Evolutionary conservation across 2,888 invertebrate species (phyloP), one percentile per base, ranked within the genome.

Genomic region (Xylota sylvarum): DNA sequence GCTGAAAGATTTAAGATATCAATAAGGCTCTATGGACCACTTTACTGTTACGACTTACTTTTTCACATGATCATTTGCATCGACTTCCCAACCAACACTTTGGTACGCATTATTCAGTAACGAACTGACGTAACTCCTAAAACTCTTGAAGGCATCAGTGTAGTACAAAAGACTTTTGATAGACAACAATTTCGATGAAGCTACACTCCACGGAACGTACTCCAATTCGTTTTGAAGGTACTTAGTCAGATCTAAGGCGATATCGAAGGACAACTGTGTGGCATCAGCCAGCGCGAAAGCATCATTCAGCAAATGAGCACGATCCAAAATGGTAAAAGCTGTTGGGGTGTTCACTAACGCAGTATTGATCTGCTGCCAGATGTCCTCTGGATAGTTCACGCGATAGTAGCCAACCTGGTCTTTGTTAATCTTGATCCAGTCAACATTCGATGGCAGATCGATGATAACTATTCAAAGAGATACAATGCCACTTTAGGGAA

Each of bases 341-440:
- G 87, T 88, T 2, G 89, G 90, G 0, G 88, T 89, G 0, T 60
- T 76, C 5, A 89, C 88, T 0, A 95, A 90, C 3, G 93, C 91
- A 0, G 91, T 89, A 7, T 81, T 89, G 9, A 93, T 79, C 3
- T 88, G 88, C 23, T 92, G 88, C 98, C 98, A 98, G 89, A 95
- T 94, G 0, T 93, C 92, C 2, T 91, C 88, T 0, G 95, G 94
- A 90, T 98, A 98, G 90, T 97, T 97, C 0, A 98, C 97, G 77
- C 97, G 94, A 92, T 97, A 98, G 92, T 96, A 98, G 0, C 98
- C 98, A 10, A 96, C 94, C 94, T 98, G 97, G 88, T 96, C 94
- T 83, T 95, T 94, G 91, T 98, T 98, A 73, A 98, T 94, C 93
- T 98, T 98, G 12, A 98, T 92, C 96, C 97, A 97, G 0, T 93